Percentiles rank a stretch among this genome's conserved stretches.
Conservation (phyloP, 1,140 invertebrate genomes). For the Ips nitidus region DNA sequence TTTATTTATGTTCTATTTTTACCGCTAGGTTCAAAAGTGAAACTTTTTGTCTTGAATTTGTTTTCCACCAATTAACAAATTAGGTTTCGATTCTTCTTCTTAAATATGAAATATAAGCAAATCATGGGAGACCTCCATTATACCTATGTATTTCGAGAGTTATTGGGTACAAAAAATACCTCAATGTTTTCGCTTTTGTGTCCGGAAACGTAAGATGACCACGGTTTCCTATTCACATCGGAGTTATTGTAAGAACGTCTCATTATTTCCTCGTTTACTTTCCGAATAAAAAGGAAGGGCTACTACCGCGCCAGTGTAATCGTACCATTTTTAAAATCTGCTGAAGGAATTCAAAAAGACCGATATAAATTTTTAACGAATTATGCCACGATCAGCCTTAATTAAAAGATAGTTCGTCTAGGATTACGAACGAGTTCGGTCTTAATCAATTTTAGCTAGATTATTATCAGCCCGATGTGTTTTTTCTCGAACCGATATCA, state of each 20-base stretch:
- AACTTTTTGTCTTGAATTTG: too few relatives aligned
- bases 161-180: too few relatives aligned
- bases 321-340: too few relatives aligned
- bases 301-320: background rate
- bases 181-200: too few relatives aligned
- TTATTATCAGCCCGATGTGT: background rate
- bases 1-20: too few relatives aligned
- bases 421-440: background rate
- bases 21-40: too few relatives aligned
- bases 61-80: too few relatives aligned
- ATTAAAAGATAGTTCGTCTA: background rate
- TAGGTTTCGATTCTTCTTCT: too few relatives aligned
- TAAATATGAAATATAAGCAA: too few relatives aligned
- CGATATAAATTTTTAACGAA: background rate
- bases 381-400: background rate
- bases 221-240: background rate
- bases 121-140: too few relatives aligned
- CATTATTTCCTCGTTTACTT: slow-evolving; percentile 2
- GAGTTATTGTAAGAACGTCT: background rate
- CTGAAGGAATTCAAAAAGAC: background rate
- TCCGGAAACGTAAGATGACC: too few relatives aligned
- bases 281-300: background rate
- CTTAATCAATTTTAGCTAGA: background rate
- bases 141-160: too few relatives aligned
- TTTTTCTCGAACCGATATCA: background rate